A percentile compares a stretch with the other conserved stretches of the same genome.
Evolutionary conservation across 1,140 invertebrate species (phyloP).

Genomic region (Bombus difficillimus): DNA sequence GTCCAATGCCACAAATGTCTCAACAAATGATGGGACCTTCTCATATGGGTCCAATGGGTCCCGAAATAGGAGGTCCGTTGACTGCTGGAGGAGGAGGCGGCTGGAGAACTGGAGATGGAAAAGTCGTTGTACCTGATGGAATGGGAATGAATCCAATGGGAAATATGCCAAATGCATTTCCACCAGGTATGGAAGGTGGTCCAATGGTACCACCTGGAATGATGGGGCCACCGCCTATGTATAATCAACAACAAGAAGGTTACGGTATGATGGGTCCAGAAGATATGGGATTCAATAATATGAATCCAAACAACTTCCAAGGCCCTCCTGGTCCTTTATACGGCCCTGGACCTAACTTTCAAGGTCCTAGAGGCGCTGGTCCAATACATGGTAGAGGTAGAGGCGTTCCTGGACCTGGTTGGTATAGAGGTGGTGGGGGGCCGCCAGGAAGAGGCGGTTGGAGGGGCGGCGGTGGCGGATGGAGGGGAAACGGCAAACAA

Average conservation of each 20-base stretch:
- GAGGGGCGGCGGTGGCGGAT: constrained; percentile 80
- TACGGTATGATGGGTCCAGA: constrained; percentile 75
- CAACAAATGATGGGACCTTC: constrained; percentile 70
- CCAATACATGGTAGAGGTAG: constrained; percentile 84
- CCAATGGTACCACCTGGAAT: constrained; percentile 77
- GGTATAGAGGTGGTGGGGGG: constrained; percentile 75
- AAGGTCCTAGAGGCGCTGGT: constrained; percentile 80
- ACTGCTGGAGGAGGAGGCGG: constrained; percentile 71
- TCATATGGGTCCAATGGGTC: constrained; percentile 64
- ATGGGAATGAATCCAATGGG: constrained; percentile 76
- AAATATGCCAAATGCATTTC: constrained; percentile 66
- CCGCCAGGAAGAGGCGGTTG: constrained; percentile 78
- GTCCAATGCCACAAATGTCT: constrained; percentile 74
- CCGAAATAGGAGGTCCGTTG: constrained; percentile 66
- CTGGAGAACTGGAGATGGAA: constrained; percentile 82
- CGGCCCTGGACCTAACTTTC: constrained; percentile 78
- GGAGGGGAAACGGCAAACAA: constrained; percentile 81
- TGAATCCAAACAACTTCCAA: constrained; percentile 72
- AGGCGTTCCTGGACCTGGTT: constrained; percentile 72
- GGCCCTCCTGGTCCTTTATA: constrained; percentile 75
- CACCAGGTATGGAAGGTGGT: constrained; percentile 77
- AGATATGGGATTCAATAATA: constrained; percentile 76
- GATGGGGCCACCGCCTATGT: constrained; percentile 83
- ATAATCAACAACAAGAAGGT: constrained; percentile 78
- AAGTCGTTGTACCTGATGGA: constrained; percentile 80